Conservation (phyloP, 2,888 invertebrate genomes). For the Temnothorax rugatulus region DNA sequence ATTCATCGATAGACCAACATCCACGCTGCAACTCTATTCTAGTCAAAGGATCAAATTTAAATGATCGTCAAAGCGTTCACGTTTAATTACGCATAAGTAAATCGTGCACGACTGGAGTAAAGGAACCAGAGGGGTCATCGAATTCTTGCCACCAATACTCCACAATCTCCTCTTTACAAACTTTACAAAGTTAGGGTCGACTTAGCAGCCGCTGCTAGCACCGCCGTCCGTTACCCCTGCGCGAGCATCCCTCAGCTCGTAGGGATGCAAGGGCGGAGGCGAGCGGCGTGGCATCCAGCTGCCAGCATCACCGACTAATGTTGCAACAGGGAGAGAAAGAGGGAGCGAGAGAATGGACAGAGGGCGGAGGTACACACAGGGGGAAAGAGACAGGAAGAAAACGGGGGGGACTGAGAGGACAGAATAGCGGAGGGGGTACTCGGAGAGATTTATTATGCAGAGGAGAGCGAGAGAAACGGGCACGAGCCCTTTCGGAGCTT, state of each 20-base stretch:
- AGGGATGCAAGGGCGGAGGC: constrained; percentile 77
- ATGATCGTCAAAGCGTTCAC: constrained; percentile 75
- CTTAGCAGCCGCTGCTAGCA: constrained; percentile 65
- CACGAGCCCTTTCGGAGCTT: constrained; percentile 51
- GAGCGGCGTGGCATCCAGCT: constrained; percentile 78
- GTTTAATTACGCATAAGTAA: constrained; percentile 90
- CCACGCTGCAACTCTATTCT: background rate
- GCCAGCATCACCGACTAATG: constrained; percentile 83
- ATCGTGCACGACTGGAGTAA: constrained; percentile 89
- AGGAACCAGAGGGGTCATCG: constrained; percentile 89
- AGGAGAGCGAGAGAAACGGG: constrained; percentile 39
- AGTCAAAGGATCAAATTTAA: background rate
- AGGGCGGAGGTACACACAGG: constrained; percentile 10
- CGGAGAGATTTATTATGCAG: constrained; percentile 58
- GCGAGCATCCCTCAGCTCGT: constrained; percentile 74
- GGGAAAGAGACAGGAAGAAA: constrained; percentile 16
- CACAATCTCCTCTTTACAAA: constrained; percentile 18
- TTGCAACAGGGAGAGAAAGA: constrained; percentile 82
- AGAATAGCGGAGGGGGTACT: constrained; percentile 56
- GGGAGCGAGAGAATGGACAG: constrained; percentile 76
- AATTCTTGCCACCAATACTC: constrained; percentile 9
- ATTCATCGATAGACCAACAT: background rate
- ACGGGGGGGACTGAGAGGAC: constrained; percentile 15
- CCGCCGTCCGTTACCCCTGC: constrained; percentile 70
- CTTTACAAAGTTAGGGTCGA: constrained; percentile 19